Evolutionary conservation across 2,113 vertebrate species (phyloP).

Genomic region (Melanerpes aurifrons): DNA sequence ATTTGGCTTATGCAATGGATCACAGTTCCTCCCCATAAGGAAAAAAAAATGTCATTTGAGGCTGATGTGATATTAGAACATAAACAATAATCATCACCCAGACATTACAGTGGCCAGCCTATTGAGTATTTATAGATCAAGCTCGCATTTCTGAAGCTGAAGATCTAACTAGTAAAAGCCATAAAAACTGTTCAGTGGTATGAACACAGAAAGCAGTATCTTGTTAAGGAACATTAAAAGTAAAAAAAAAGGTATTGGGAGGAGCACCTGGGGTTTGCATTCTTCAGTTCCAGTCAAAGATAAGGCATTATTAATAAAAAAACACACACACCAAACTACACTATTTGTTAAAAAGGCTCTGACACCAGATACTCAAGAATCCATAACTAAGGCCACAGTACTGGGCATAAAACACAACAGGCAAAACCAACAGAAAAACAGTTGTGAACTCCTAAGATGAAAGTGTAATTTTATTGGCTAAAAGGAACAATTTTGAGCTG

Average conservation of each 20-base stretch:
- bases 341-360: neutral
- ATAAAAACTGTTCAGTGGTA: neutral
- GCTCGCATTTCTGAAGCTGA: neutral
- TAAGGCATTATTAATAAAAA: neutral
- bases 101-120: neutral
- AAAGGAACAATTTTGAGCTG: neutral
- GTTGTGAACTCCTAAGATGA: neutral
- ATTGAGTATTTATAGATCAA: neutral
- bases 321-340: neutral
- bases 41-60: neutral
- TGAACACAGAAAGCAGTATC: neutral
- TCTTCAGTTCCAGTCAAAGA: neutral
- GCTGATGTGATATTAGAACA: neutral
- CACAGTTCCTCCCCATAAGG: neutral
- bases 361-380: neutral
- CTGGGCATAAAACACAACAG: neutral
- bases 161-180: neutral
- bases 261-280: neutral
- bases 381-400: neutral
- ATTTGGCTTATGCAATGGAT: neutral
- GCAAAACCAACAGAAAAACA: neutral
- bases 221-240: too few species aligned
- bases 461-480: neutral
- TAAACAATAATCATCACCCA: neutral
- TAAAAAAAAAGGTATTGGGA: neutral